phyloP scores from a whole-genome alignment of 2,113 vertebrate genomes.

The Phylloscopus whistleri region DNA sequence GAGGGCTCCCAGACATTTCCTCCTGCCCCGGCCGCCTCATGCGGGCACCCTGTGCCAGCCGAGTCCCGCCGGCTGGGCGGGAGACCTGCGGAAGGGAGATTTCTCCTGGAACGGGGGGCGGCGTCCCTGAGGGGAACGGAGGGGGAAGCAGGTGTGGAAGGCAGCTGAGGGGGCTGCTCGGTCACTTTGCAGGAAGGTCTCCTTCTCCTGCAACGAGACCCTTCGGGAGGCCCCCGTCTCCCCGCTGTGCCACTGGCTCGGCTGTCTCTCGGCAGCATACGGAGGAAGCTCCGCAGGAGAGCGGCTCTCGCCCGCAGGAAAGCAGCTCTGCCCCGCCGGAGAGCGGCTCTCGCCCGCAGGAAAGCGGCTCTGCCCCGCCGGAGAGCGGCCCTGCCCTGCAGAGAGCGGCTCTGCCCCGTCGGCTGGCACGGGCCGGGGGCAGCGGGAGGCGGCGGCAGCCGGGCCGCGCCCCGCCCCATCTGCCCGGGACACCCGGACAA shows the following conservation, averaged over 20 bases:
- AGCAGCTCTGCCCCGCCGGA: no score
- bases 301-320: no score
- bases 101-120: background rate
- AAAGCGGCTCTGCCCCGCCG: background rate
- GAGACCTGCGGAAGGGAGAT: background rate
- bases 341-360: background rate
- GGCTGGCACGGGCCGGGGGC: no score
- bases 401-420: background rate
- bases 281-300: background rate
- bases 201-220: background rate
- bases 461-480: background rate
- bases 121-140: rapidly evolving
- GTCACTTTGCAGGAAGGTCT: background rate
- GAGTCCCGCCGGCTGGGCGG: background rate
- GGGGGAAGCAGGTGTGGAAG: no score
- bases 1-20: background rate
- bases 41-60: background rate
- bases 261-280: background rate
- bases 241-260: no score
- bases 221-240: no score
- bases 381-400: background rate
- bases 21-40: background rate
- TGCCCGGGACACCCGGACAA: background rate
- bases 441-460: background rate
- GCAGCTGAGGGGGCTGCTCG: background rate